Base-by-base conservation (phyloP, 2,888 invertebrate species). In the Achlya flavicornis region DNA sequence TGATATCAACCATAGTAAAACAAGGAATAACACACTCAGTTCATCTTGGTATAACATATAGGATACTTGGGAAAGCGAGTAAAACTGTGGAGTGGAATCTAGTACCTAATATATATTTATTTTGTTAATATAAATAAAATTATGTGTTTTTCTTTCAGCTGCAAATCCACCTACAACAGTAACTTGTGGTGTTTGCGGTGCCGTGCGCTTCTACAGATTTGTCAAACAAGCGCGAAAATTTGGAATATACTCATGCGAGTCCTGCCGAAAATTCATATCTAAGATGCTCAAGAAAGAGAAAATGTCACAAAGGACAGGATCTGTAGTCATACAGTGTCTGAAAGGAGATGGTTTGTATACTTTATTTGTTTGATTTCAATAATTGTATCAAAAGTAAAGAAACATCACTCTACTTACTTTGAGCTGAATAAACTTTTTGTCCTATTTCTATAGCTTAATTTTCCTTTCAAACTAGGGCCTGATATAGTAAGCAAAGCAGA, bases 181-280 rank as follows among this genome's bases (percentile, higher is more conserved):
- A 33, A 95, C 96, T 48, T 97, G 97, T 87, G 97, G 96, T 63
- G 97, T 97, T 46, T 97, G 97, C 86, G 96, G 96, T 57, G 96
- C 97, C 57, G 95, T 96, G 53, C 94, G 97, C 61, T 96, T 96
- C 84, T 96, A 96, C 86, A 95, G 96, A 80, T 96, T 97, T 84
- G 95, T 97, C 11, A 96, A 96, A 79, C 97, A 97, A 90, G 96
- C 97, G 33, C 95, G 97, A 67, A 97, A 97, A 84, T 97, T 97
- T 85, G 97, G 97, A 41, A 96, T 97, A 68, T 96, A 96, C 80
- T 97, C 97, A 73, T 98, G 98, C 87, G 97, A 97, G 83, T 96
- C 97, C 10, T 98, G 98, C 86, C 95, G 97, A 61, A 97, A 97
- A 86, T 98, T 98, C 87, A 97, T 98, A 79, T 96, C 97, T 19